These are phyloP conservation scores for Anastatus disparis DNA, from an alignment of 1,140 invertebrate species.

Conservation along the genomic window DNA sequence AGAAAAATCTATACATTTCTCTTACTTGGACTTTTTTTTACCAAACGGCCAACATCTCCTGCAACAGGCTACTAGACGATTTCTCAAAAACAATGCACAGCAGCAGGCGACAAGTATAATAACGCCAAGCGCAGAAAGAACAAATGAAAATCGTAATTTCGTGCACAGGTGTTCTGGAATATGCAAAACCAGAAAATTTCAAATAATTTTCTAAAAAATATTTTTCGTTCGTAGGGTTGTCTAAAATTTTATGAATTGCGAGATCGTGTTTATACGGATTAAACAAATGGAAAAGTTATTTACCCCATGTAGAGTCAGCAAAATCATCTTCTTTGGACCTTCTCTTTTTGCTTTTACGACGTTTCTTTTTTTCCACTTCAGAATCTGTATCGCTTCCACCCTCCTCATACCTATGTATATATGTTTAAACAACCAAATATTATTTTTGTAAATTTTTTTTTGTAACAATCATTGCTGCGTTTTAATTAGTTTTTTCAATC, in stretches of 20 bases:
- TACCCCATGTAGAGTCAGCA: too few relatives aligned
- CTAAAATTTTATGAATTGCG: too few relatives aligned
- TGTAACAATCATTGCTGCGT: too few relatives aligned
- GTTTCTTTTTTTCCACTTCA: background rate
- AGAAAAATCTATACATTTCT: background rate
- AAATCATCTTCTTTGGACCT: too few relatives aligned
- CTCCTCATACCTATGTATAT: background rate
- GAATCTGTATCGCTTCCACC: background rate
- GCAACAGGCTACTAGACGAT: slow-evolving; percentile 43
- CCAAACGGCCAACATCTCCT: slow-evolving; percentile 42
- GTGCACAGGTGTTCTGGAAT: slow-evolving; percentile 27
- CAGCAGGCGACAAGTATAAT: slow-evolving; percentile 53
- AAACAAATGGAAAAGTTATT: too few relatives aligned
- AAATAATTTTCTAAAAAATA: too few relatives aligned
- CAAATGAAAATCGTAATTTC: slow-evolving; percentile 39
- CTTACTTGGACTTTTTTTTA: slow-evolving; percentile 36
- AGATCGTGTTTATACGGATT: too few relatives aligned
- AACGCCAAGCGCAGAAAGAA: slow-evolving; percentile 37
- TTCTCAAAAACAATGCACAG: slow-evolving; percentile 53
- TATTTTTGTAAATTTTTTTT: too few relatives aligned
- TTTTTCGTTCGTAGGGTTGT: too few relatives aligned
- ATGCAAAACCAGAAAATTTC: too few relatives aligned
- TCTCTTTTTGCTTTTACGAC: background rate
- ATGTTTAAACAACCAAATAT: background rate
- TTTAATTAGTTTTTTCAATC: too few relatives aligned